Conservation (phyloP, 2,797 vertebrate species). For the Numenius phaeopus region DNA sequence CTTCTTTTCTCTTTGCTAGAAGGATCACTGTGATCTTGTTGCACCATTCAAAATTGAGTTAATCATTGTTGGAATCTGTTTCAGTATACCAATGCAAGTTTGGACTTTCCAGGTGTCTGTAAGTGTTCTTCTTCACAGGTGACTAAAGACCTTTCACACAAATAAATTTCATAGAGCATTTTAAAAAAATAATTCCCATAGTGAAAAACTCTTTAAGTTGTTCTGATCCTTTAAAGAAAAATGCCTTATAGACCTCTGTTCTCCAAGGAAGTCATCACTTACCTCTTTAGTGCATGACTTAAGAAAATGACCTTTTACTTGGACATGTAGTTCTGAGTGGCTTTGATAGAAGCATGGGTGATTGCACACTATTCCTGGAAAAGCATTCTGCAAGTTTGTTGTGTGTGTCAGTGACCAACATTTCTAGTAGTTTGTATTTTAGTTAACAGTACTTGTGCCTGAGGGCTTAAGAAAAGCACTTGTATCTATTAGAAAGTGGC, state of each 20-base stretch:
- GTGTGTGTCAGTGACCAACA: background rate
- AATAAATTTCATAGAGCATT: background rate
- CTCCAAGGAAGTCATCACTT: background rate
- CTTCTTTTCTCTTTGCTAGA: background rate
- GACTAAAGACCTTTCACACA: background rate
- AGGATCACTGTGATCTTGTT: background rate
- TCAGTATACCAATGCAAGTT: background rate
- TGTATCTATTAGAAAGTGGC: background rate
- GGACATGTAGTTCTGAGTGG: background rate
- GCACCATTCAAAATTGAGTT: background rate
- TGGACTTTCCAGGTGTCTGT: background rate
- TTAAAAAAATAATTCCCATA: no score
- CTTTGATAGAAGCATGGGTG: background rate
- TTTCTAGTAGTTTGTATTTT: background rate
- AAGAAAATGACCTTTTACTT: background rate
- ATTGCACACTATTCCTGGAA: fast-evolving
- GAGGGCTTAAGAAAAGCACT: background rate
- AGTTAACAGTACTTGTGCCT: background rate
- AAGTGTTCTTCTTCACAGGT: background rate
- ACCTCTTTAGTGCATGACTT: background rate
- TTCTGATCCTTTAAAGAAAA: background rate
- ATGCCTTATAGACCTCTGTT: background rate
- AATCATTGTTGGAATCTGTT: constrained; percentile 13
- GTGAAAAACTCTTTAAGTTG: background rate
- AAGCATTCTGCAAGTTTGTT: background rate